These are phyloP conservation scores for Piscicola geometra DNA, from an alignment of 2,888 invertebrate species.

Conservation along the genomic window DNA sequence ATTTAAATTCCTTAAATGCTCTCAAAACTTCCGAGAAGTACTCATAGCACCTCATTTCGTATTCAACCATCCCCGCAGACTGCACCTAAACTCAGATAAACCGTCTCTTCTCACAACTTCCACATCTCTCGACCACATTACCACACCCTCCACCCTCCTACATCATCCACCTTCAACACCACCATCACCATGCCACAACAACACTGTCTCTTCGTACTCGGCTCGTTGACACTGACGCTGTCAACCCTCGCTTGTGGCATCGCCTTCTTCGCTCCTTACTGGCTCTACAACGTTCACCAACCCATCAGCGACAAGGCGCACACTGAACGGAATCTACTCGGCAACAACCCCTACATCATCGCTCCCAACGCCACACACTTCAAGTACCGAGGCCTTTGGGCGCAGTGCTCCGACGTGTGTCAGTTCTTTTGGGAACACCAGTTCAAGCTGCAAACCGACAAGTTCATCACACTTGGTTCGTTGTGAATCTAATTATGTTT, in stretches of 20 bases:
- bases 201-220: constrained; percentile 36
- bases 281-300: constrained; percentile 36
- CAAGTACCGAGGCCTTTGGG: constrained; percentile 38
- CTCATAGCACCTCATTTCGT: no score
- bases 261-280: constrained; percentile 37
- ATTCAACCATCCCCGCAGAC: neutral
- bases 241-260: constrained; percentile 36
- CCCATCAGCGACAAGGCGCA: constrained; percentile 5
- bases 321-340: constrained; percentile 1
- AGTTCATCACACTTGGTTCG: constrained; percentile 34
- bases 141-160: neutral
- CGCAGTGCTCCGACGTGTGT: constrained; percentile 34
- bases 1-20: no score
- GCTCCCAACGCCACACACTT: neutral
- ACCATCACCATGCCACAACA: constrained; percentile 29
- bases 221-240: constrained; percentile 33
- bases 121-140: neutral
- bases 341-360: constrained; percentile 26
- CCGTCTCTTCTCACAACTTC: neutral
- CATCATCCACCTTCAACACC: neutral
- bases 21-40: no score
- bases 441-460: constrained; percentile 28
- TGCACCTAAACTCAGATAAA: neutral
- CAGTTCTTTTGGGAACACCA: constrained; percentile 38
- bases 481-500: no score